A percentile compares a stretch with the other conserved stretches of the same genome.
Evolutionary conservation across 2,113 vertebrate species (phyloP).

Genomic region (Callopanchax toddi): DNA sequence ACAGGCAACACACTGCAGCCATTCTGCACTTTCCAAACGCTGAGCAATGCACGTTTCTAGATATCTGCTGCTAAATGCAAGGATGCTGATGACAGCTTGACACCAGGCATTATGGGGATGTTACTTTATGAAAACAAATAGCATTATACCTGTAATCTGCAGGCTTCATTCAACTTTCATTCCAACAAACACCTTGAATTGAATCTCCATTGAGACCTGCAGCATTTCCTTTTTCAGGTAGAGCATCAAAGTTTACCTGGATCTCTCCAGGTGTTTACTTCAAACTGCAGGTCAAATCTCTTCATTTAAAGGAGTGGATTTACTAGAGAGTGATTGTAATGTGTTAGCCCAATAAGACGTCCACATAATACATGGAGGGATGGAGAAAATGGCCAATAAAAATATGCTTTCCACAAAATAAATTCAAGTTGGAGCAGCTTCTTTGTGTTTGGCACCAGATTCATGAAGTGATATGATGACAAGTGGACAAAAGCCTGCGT

Average conservation of each 20-base stretch:
- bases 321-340: neutral
- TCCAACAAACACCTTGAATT: no score
- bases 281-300: neutral
- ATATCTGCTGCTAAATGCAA: neutral
- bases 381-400: neutral
- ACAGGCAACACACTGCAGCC: neutral
- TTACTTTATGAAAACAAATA: neutral
- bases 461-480: neutral
- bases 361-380: neutral
- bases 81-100: neutral
- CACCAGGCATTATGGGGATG: no score
- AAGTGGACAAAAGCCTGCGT: slow-evolving; percentile 1
- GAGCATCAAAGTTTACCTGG: neutral
- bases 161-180: no score
- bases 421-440: neutral
- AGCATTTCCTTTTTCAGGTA: neutral
- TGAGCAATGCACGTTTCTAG: neutral
- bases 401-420: neutral
- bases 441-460: neutral
- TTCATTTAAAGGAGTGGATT: neutral
- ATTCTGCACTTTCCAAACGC: neutral
- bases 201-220: neutral
- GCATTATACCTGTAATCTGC: no score
- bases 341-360: neutral
- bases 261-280: neutral